Conservation (phyloP, 1,140 invertebrate genomes). For the Copidosoma floridanum region DNA sequence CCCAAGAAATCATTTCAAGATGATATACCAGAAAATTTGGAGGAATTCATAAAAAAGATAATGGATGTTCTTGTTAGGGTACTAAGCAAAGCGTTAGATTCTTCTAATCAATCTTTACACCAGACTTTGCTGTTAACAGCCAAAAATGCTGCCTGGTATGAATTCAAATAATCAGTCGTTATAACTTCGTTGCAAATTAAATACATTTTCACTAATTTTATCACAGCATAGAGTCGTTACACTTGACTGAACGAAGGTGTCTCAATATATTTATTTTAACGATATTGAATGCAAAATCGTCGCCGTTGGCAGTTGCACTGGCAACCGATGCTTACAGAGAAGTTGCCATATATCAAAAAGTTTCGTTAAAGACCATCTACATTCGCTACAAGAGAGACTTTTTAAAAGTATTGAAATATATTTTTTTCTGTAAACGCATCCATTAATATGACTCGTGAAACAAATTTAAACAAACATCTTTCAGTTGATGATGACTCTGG, state of each 20-base stretch:
- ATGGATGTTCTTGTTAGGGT: constrained; percentile 56
- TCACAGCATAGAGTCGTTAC: constrained; percentile 45
- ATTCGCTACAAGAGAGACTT: constrained; percentile 68
- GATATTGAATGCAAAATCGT: constrained; percentile 64
- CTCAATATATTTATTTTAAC: constrained; percentile 48
- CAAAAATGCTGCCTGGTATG: constrained; percentile 55
- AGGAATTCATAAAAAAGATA: constrained; percentile 55
- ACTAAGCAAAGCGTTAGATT: constrained; percentile 56
- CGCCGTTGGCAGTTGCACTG: constrained; percentile 53
- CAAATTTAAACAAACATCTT: constrained; percentile 5
- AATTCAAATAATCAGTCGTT: no score
- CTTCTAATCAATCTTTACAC: constrained; percentile 57
- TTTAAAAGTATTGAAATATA: constrained; percentile 47
- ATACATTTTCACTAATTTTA: constrained; percentile 29
- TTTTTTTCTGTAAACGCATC: no score
- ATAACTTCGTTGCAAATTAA: constrained; percentile 7
- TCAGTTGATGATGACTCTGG: constrained; percentile 59
- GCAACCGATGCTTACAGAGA: constrained; percentile 62
- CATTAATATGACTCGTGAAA: background rate
- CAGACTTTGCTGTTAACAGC: constrained; percentile 58
- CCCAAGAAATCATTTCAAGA: constrained; percentile 32
- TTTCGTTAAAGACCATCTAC: constrained; percentile 64
- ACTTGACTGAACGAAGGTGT: constrained; percentile 54
- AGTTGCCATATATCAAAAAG: constrained; percentile 59
- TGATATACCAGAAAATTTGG: constrained; percentile 46